These are phyloP conservation scores for Hydrophis major DNA, from an alignment of 2,797 vertebrate species.

Conservation along the genomic window DNA sequence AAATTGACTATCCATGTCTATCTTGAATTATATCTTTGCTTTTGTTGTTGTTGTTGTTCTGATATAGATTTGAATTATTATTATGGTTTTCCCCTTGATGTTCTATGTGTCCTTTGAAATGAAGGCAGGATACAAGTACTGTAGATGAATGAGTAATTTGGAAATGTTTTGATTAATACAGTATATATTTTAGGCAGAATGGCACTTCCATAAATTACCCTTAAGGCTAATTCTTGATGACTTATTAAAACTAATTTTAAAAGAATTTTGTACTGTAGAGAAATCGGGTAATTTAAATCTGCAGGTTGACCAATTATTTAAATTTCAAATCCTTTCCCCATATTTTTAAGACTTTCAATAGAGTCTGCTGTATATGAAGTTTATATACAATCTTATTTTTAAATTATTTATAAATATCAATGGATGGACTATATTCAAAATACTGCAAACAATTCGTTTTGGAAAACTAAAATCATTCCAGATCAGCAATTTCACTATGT, in stretches of 20 bases:
- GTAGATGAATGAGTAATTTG: not conserved
- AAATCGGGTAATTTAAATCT: not conserved
- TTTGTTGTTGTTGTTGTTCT: not conserved
- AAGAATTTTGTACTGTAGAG: not conserved
- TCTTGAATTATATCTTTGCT: not conserved
- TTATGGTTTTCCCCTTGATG: not conserved
- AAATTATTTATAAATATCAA: not conserved
- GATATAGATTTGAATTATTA: not conserved
- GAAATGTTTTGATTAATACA: not conserved
- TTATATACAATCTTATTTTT: not conserved
- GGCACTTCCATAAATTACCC: not conserved
- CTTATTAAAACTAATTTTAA: not conserved
- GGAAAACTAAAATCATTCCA: not conserved
- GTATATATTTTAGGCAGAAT: not conserved
- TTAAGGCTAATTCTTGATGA: not conserved
- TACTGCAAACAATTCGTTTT: not conserved
- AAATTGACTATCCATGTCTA: not conserved
- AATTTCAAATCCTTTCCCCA: not conserved
- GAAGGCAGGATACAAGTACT: not conserved
- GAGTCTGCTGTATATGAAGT: not conserved
- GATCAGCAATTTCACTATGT: not conserved
- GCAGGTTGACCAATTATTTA: not conserved
- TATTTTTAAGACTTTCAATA: not conserved
- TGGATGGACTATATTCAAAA: not conserved
- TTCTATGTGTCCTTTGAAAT: not conserved